Conservation (phyloP, 35 echinoderm and acorn worm genomes). For the Hemicentrotus pulcherrimus region DNA sequence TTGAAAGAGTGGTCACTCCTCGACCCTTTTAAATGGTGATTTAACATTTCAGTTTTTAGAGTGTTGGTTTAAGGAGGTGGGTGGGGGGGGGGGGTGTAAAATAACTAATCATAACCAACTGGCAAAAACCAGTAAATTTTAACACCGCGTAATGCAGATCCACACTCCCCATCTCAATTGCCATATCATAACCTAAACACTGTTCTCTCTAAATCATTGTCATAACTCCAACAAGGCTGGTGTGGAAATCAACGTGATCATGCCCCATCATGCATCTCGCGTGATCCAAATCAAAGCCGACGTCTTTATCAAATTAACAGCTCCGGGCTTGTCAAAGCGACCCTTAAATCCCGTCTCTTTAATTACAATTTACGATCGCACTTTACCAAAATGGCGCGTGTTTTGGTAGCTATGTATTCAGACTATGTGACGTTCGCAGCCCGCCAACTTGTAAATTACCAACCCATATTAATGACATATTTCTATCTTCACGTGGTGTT, state of each 20-base stretch:
- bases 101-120: too few species aligned
- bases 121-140: too few species aligned
- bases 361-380: slow-evolving; percentile 27
- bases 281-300: slow-evolving; percentile 37
- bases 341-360: slow-evolving; percentile 12
- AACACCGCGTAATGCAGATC: too few species aligned
- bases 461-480: neutral
- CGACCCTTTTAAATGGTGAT: too few species aligned
- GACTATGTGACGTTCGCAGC: neutral
- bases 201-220: neutral
- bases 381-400: neutral
- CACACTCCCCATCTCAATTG: neutral
- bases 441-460: neutral
- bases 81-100: too few species aligned
- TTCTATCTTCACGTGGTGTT: slow-evolving; percentile 14
- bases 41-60: too few species aligned
- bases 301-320: slow-evolving; percentile 40
- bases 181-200: too few species aligned
- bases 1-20: too few species aligned
- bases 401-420: neutral
- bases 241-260: neutral
- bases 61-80: too few species aligned
- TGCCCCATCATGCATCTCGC: neutral
- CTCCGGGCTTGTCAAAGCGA: neutral
- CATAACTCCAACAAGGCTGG: neutral